Conservation (phyloP, 1,140 invertebrate species). For the Calliopsis andreniformis region DNA sequence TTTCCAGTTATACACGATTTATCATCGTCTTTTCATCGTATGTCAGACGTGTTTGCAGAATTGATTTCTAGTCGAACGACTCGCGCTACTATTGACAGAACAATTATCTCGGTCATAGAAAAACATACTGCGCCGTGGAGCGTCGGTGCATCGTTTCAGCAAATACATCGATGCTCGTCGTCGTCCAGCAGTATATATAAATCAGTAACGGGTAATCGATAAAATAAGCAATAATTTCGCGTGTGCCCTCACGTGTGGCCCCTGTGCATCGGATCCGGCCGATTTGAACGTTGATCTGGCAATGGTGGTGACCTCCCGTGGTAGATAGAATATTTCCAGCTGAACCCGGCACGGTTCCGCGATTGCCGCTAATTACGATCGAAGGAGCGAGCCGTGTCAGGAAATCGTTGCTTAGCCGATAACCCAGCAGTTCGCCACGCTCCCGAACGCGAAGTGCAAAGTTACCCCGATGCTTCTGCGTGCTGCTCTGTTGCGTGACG, state of each 20-base stretch:
- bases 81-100: background rate
- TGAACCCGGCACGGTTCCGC: slow-evolving; percentile 28
- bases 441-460: slow-evolving; percentile 39
- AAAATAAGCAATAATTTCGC: slow-evolving; percentile 29
- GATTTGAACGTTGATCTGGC: slow-evolving; percentile 37
- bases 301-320: slow-evolving; percentile 51
- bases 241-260: too few species aligned
- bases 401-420: slow-evolving; percentile 1
- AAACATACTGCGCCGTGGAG: background rate
- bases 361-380: slow-evolving; percentile 33
- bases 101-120: background rate
- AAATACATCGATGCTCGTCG: background rate
- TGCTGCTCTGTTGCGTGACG: slow-evolving; percentile 57
- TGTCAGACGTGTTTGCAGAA: too few species aligned
- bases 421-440: background rate
- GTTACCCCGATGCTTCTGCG: slow-evolving; percentile 62
- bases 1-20: too few species aligned
- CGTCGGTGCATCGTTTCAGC: background rate
- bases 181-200: background rate
- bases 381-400: background rate
- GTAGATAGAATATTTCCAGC: slow-evolving; percentile 40
- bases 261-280: slow-evolving; percentile 1
- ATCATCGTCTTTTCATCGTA: too few species aligned
- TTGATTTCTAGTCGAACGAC: background rate
- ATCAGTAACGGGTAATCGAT: slow-evolving; percentile 15